Percentiles rank a stretch among this genome's conserved stretches.
Conservation (phyloP, 2,113 vertebrate species). For the Poeciliopsis turrubarensis region DNA sequence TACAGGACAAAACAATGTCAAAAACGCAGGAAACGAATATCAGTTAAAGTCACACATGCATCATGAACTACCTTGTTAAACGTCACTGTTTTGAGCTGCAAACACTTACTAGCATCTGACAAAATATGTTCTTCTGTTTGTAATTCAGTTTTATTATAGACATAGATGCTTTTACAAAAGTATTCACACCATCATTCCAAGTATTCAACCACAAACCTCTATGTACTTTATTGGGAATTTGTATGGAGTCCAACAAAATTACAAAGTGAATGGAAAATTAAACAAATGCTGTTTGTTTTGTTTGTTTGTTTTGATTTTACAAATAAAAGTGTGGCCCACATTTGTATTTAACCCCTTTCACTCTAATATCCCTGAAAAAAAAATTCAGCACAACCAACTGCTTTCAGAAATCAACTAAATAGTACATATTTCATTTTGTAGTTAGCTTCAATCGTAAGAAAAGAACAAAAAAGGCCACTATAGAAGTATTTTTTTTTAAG, state of each 20-base stretch:
- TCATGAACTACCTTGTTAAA: slow-evolving; percentile 31
- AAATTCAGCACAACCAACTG: no score
- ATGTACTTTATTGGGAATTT: background rate
- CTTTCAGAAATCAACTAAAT: no score
- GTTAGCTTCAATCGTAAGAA: no score
- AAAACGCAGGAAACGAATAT: slow-evolving; percentile 40
- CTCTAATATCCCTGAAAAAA: no score
- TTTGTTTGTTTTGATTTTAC: no score
- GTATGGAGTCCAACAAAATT: background rate
- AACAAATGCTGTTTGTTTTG: background rate
- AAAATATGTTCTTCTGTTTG: background rate
- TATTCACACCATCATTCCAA: background rate
- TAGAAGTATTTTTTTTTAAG: no score
- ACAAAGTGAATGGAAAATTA: background rate
- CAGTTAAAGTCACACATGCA: background rate
- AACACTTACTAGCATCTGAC: background rate
- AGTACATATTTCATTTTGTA: no score
- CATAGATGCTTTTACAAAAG: background rate
- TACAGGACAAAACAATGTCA: slow-evolving; percentile 64
- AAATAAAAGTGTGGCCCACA: no score
- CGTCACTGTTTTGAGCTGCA: background rate
- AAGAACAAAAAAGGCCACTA: no score
- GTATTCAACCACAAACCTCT: background rate
- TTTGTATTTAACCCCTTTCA: no score
- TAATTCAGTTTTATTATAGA: background rate